A percentile compares a stretch with the other conserved stretches of the same genome.
phyloP scores from a whole-genome alignment of 2,888 invertebrate species.

The Drosophila picticornis region DNA sequence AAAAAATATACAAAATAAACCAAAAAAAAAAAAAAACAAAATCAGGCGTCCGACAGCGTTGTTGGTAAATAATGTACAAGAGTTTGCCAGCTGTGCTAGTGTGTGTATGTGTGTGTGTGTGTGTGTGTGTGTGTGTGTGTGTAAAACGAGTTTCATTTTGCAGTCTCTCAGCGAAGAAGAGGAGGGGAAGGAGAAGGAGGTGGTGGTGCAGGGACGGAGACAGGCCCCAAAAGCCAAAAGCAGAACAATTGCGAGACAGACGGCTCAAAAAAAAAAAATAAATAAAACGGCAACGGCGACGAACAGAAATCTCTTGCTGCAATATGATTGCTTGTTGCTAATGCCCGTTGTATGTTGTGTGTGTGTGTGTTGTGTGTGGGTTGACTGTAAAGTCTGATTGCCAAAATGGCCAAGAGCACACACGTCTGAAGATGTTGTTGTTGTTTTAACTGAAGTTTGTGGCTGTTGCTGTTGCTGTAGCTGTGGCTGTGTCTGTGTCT shows the following conservation, averaged over 20 bases:
- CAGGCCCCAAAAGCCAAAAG: constrained; percentile 65
- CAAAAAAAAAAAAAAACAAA: constrained; percentile 23
- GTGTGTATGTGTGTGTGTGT: constrained; percentile 11
- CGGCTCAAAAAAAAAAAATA: constrained; percentile 1
- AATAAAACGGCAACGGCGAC: constrained; percentile 25
- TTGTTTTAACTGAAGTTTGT: constrained; percentile 26
- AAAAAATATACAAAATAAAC: constrained; percentile 34
- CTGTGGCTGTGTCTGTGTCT: constrained; percentile 15
- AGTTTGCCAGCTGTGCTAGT: constrained; percentile 46
- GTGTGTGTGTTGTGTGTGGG: constrained; percentile 56
- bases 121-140: constrained; percentile 28
- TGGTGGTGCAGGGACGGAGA: background rate
- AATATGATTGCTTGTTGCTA: constrained; percentile 60
- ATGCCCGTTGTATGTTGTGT: constrained; percentile 28
- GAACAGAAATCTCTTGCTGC: constrained; percentile 69
- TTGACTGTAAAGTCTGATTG: constrained; percentile 71
- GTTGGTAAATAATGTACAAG: constrained; percentile 60
- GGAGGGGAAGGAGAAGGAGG: constrained; percentile 8
- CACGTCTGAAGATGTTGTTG: constrained; percentile 61
- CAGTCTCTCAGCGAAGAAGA: constrained; percentile 52
- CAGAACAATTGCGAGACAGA: constrained; percentile 71
- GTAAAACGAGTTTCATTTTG: constrained; percentile 73
- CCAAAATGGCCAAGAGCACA: constrained; percentile 66
- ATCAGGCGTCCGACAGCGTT: constrained; percentile 53
- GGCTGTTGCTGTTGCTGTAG: constrained; percentile 18